Conservation (phyloP, 2,797 vertebrate genomes). For the Todus mexicanus region DNA sequence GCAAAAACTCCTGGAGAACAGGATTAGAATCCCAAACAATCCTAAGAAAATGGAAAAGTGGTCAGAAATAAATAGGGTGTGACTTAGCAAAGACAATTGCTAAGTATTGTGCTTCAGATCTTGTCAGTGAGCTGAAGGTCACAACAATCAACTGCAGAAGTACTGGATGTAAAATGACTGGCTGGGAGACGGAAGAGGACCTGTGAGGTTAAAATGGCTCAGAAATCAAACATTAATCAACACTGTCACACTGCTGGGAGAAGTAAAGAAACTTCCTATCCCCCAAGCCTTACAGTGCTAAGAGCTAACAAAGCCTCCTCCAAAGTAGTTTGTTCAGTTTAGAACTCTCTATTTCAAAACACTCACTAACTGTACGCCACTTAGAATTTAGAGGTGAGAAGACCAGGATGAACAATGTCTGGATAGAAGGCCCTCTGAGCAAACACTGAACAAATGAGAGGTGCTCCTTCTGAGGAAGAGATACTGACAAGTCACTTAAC, state of each 20-base stretch:
- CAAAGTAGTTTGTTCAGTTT: neutral
- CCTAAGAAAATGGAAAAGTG: neutral
- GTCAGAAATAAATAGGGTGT: neutral
- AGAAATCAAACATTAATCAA: neutral
- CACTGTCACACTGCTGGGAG: neutral
- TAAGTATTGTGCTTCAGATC: neutral
- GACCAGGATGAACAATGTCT: neutral
- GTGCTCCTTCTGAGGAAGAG: neutral
- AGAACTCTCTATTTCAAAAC: neutral
- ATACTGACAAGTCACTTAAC: neutral
- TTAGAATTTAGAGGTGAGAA: neutral
- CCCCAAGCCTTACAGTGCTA: neutral
- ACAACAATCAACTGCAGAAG: slow-evolving; percentile 11
- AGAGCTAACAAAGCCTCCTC: neutral
- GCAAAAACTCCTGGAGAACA: neutral
- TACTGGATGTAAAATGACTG: neutral
- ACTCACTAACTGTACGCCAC: neutral
- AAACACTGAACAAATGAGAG: neutral
- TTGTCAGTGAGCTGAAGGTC: slow-evolving; percentile 1
- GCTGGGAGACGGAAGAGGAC: neutral
- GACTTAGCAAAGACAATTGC: neutral
- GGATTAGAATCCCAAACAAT: neutral
- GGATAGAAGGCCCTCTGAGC: neutral
- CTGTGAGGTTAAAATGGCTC: neutral
- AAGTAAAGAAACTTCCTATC: neutral